Evolutionary conservation across 2,797 vertebrate genomes (phyloP), one percentile per base, ranked within the genome.

Genomic region (Erithacus rubecula): DNA sequence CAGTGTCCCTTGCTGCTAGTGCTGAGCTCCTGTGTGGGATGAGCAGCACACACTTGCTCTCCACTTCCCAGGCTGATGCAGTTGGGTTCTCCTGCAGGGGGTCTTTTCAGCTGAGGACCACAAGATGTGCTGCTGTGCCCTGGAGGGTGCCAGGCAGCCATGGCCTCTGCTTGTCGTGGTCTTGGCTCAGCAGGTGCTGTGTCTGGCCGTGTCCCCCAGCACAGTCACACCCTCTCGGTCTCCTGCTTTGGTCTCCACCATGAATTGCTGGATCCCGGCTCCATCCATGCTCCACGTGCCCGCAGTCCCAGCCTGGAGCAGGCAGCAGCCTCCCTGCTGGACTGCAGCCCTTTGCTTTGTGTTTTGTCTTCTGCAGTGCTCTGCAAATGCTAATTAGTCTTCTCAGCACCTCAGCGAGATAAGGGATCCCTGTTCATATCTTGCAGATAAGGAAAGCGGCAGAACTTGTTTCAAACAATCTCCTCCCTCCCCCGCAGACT

Each of bases 341-440:
- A 52, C 86, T 92, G 78, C 83, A 71, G 63, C 20, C 26, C 58
- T 82, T 62, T 64, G 75, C 88, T 85, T 91, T 80, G 62, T 93
- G 58, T 96, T 92, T 91, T 75, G 82, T 84, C 85, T 91, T 96
- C 51, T 0, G 1, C 18, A 46, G 70, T 0, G 1, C 77, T 89
- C 92, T 95, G 85, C 91, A 90, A 86, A 94, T 67, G 94, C 90
- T 95, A 95, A 96, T 96, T 90, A 95, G 83, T 56, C 89, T 85
- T 90, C 92, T 91, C 91, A 53, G 91, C 94, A 72, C 94, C 91
- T 91, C 77, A 11, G 36, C 15, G 26, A 65, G 93, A 92, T 95
- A 90, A 90, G 94, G 74, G 69, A 88, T 92, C 63, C 82, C 56
- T 79, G 63, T 72, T 93, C 93, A 15, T 94, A 91, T 94, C 94